Base-by-base conservation (phyloP, 2,797 vertebrate species). In the Nannoperca obscura region DNA sequence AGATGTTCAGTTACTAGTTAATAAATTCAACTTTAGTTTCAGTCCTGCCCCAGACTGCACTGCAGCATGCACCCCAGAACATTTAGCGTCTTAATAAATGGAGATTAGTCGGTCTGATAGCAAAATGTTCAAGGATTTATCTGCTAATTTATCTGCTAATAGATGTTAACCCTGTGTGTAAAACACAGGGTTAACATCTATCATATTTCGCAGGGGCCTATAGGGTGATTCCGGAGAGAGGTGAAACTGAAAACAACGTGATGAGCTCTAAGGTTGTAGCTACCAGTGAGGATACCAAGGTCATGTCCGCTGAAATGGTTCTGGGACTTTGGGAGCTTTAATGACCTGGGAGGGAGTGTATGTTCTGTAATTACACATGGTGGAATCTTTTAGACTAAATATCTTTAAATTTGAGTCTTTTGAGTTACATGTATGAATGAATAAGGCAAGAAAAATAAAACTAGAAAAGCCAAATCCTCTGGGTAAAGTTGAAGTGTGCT, bases 91-190 rank as follows among this genome's bases (percentile, higher is more conserved):
- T 1, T 46, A 5, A 47, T 24, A 8, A 24, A 24, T 9, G 11
- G 44, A 27, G 36, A 22, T 11, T 4, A 42, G 34, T 9, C 22
- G 32, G 30, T 34, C 38, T 61, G 4, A 65, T 3, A n/a, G 49
- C 24, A 58, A 47, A 24, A 30, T 62, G 47, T 72, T 76, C 14
- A 52, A 10, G 22, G 20, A 55, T 65, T 71, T 22, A 60, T 59
- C 47, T 32, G n/a, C 13, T 49, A 40, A 49, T n/a, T n/a, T n/a
- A n/a, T n/a, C n/a, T n/a, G n/a, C n/a, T n/a, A n/a, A n/a, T n/a
- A n/a, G n/a, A n/a, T n/a, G n/a, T n/a, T n/a, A n/a, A n/a, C 12
- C 27, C 5, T 0, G 30, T 13, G n/a, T n/a, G n/a, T n/a, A n/a
- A n/a, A n/a, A n/a, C n/a, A n/a, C n/a, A n/a, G n/a, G n/a, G n/a